Conservation (phyloP, 2,797 vertebrate genomes). For the Thaleichthys pacificus region DNA sequence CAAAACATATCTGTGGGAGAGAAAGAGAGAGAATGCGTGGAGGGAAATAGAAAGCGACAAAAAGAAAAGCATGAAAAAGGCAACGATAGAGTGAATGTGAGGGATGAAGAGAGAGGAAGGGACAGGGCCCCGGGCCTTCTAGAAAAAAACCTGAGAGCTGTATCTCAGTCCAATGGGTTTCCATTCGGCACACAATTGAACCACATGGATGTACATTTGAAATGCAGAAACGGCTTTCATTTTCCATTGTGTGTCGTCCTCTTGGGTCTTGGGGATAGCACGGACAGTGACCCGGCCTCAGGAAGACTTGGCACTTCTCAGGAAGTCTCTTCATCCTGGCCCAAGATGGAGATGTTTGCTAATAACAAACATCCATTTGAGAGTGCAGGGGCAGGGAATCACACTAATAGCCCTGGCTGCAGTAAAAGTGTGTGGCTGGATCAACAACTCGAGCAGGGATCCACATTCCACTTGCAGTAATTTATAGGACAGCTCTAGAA, state of each 20-base stretch:
- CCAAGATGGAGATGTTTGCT: constrained; percentile 30
- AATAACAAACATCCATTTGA: constrained; percentile 39
- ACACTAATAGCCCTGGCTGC: constrained; percentile 13
- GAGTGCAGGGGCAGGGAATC: constrained; percentile 8
- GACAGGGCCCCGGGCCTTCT: neutral
- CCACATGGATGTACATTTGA: neutral
- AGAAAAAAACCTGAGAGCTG: constrained; percentile 35
- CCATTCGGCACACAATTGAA: neutral
- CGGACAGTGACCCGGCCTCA: neutral
- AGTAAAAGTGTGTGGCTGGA: constrained; percentile 26
- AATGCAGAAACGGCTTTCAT: neutral
- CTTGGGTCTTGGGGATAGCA: constrained; percentile 5
- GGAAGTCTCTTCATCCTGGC: neutral
- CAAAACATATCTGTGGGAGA: no score
- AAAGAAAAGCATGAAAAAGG: neutral
- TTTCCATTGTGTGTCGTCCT: neutral
- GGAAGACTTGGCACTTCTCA: neutral
- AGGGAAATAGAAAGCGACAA: neutral
- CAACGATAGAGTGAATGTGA: neutral
- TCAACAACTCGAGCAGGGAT: constrained; percentile 18
- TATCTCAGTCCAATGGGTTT: constrained; percentile 23
- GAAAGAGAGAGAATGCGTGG: neutral
- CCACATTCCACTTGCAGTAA: constrained; percentile 28
- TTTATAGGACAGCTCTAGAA: constrained; percentile 31
- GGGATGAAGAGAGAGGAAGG: neutral